Conservation (phyloP, 2,797 vertebrate genomes). For the Tapera naevia region DNA sequence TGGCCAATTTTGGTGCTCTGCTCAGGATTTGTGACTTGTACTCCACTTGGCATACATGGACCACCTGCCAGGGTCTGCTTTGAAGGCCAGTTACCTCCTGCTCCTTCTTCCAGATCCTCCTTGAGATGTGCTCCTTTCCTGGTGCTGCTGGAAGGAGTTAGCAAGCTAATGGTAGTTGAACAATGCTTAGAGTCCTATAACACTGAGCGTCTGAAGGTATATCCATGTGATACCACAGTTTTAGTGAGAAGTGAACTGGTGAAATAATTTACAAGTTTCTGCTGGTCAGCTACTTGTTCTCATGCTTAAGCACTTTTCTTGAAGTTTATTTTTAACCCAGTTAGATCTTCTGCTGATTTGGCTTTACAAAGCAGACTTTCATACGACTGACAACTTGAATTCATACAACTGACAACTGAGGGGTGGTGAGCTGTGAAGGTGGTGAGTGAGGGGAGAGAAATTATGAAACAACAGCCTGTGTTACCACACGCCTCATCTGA, state of each 20-base stretch:
- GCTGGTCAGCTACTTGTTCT: constrained; percentile 26
- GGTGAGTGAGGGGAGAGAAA: constrained; percentile 6
- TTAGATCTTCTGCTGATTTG: constrained; percentile 18
- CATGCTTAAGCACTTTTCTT: neutral
- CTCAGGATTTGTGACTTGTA: neutral
- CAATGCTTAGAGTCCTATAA: neutral
- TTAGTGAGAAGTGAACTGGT: neutral
- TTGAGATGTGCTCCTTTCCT: neutral
- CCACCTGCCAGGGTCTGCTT: neutral
- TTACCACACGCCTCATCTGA: neutral
- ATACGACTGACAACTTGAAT: constrained; percentile 15
- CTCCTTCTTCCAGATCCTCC: neutral
- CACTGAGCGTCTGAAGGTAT: neutral
- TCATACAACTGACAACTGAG: constrained; percentile 18
- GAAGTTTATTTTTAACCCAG: constrained; percentile 50
- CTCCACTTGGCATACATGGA: neutral
- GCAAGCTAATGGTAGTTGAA: neutral
- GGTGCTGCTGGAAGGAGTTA: neutral
- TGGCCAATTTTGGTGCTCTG: neutral
- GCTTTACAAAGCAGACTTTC: constrained; percentile 8
- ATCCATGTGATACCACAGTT: neutral
- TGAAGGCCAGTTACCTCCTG: neutral
- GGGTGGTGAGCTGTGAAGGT: constrained; percentile 29
- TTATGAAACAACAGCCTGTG: neutral
- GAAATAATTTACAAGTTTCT: neutral